phyloP scores from a whole-genome alignment of 2,113 vertebrate species.

The Petroica traversi region DNA sequence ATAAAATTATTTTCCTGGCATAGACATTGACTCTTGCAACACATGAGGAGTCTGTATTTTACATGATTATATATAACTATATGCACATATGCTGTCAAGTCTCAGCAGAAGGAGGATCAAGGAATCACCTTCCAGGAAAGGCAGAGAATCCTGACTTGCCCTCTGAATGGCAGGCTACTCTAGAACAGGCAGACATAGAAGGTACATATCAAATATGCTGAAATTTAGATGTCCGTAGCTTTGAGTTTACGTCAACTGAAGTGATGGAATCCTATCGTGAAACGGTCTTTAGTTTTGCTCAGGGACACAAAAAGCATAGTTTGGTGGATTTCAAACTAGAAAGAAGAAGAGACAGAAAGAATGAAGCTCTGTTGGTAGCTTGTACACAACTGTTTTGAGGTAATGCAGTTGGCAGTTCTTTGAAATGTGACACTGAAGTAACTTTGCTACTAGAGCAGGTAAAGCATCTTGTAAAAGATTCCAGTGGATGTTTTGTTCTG shows the following conservation, averaged over 20 bases:
- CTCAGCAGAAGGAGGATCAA: constrained; percentile 9
- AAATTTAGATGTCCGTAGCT: background rate
- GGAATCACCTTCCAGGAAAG: constrained; percentile 34
- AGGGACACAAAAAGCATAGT: background rate
- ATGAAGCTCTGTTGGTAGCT: background rate
- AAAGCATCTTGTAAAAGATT: background rate
- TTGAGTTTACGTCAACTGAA: background rate
- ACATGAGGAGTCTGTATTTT: background rate
- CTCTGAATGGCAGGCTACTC: background rate
- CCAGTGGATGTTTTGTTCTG: background rate
- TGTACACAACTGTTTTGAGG: background rate
- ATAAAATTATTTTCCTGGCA: background rate
- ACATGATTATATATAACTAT: background rate
- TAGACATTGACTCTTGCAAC: background rate
- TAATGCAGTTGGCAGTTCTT: background rate
- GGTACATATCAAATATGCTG: background rate
- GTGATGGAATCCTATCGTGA: background rate
- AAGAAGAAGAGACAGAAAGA: background rate
- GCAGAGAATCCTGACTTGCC: background rate
- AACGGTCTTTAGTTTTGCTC: background rate
- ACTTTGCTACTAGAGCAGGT: background rate
- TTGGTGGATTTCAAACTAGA: background rate
- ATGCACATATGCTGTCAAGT: background rate
- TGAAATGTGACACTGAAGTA: background rate
- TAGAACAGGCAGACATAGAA: background rate